Conservation (phyloP, 2,797 vertebrate genomes). For the Cossypha heuglini region DNA sequence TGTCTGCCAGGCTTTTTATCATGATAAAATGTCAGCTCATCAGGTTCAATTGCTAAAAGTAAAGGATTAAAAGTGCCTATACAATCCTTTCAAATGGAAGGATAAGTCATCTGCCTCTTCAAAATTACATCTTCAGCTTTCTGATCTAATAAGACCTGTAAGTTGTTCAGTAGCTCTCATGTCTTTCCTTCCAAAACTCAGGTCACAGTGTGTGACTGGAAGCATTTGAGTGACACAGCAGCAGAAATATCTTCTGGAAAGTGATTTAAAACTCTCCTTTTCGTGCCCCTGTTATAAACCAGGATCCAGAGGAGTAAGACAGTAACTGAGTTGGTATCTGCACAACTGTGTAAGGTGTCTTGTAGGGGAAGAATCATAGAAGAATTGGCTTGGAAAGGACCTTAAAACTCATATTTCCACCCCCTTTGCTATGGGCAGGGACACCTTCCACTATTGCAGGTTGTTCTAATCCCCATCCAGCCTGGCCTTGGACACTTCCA, state of each 20-base stretch:
- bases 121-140: not conserved
- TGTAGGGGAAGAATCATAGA: not conserved
- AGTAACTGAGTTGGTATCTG: not conserved
- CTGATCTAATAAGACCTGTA: not conserved
- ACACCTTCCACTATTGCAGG: not conserved
- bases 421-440: not conserved
- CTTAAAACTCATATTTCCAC: not conserved
- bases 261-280: not conserved
- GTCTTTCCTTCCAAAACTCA: not conserved
- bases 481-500: not conserved
- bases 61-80: not conserved
- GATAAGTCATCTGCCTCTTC: not conserved
- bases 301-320: not conserved
- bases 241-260: not conserved
- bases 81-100: not conserved
- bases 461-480: not conserved
- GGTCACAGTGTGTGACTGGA: not conserved
- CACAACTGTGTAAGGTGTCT: accelerated
- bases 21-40: not conserved
- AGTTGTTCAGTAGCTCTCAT: not conserved
- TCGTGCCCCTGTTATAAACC: not conserved
- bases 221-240: not conserved
- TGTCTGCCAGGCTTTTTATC: not conserved
- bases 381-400: not conserved
- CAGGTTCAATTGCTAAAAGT: not conserved